Conservation (phyloP, 2,113 vertebrate species). For the Zosterops lateralis region DNA sequence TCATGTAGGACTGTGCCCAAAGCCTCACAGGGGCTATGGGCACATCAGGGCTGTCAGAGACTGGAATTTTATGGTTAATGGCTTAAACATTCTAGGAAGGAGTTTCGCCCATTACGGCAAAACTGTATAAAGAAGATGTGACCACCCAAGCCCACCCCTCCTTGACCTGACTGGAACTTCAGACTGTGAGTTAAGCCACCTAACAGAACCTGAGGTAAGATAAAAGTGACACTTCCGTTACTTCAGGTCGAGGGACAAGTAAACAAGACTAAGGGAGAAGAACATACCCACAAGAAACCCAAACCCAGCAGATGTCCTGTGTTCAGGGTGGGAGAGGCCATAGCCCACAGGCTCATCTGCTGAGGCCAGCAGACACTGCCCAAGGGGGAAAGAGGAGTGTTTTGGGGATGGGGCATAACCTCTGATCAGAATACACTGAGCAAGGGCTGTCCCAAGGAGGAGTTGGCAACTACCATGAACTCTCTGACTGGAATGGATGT, state of each 20-base stretch:
- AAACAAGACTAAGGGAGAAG: neutral
- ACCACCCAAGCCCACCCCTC: neutral
- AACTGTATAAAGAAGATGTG: neutral
- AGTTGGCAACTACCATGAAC: neutral
- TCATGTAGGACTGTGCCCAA: neutral
- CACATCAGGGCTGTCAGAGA: neutral
- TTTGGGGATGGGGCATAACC: neutral
- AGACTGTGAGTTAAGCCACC: neutral
- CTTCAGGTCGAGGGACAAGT: neutral
- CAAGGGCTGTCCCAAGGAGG: neutral
- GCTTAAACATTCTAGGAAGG: neutral
- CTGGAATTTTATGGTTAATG: neutral
- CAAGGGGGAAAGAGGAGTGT: neutral
- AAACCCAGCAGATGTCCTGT: neutral
- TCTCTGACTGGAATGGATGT: too few species aligned
- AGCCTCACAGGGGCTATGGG: neutral
- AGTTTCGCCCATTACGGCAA: neutral
- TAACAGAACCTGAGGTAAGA: neutral
- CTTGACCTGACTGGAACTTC: neutral
- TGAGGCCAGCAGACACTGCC: neutral
- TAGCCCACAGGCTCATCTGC: neutral
- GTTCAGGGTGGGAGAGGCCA: neutral
- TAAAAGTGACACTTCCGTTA: neutral
- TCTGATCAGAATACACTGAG: neutral
- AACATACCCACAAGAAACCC: neutral